A percentile compares a stretch with the other conserved stretches of the same genome.
Conservation (phyloP, 2,797 vertebrate species). For the Sebastes goodei region DNA sequence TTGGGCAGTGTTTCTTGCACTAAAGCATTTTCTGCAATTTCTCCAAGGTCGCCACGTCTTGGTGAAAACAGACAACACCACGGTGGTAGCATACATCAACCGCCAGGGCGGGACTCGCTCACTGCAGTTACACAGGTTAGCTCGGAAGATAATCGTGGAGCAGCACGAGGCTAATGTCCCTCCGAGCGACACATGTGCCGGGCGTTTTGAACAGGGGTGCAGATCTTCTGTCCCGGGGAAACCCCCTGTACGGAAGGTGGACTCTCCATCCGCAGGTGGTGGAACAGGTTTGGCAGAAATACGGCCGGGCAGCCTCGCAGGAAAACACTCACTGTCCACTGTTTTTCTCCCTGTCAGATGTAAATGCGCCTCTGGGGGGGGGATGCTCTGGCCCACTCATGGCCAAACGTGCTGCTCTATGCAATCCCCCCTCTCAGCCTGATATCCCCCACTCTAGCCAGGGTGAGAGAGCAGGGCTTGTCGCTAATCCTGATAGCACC, state of each 20-base stretch:
- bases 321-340: neutral
- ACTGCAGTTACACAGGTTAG: neutral
- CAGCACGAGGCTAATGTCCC: neutral
- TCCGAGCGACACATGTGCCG: neutral
- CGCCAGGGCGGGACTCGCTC: neutral
- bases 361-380: neutral
- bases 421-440: neutral
- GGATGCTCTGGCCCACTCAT: neutral
- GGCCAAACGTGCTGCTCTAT: neutral
- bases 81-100: neutral
- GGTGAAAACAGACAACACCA: neutral
- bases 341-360: neutral
- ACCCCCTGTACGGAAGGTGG: neutral
- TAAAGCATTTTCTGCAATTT: neutral
- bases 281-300: neutral
- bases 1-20: neutral
- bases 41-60: neutral
- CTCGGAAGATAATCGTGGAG: neutral
- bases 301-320: neutral
- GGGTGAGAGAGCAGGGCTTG: neutral
- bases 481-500: neutral
- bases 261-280: neutral
- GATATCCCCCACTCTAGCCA: neutral
- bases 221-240: neutral
- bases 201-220: neutral